Percentiles rank a stretch among this genome's conserved stretches.
phyloP scores from a whole-genome alignment of 2,888 invertebrate species.

The Drosophila robusta region DNA sequence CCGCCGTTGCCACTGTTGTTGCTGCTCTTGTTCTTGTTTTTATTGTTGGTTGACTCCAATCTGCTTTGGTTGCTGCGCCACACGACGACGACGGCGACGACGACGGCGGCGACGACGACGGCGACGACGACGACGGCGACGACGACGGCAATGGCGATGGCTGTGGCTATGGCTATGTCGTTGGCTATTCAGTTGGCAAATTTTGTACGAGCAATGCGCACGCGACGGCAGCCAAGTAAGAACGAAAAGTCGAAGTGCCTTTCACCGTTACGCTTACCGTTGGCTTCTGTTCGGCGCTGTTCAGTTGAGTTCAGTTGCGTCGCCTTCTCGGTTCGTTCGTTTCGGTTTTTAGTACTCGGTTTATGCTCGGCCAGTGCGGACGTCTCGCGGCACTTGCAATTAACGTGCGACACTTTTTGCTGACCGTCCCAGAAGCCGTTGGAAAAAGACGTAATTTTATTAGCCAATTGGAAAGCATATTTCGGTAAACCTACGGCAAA shows the following conservation, averaged over 20 bases:
- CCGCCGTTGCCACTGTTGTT: conserved; percentile 46
- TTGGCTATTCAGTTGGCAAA: conserved; percentile 73
- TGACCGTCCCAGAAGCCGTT: not conserved
- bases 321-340: conserved; percentile 27
- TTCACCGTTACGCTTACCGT: conserved; percentile 59
- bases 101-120: conserved; percentile 41
- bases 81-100: conserved; percentile 65
- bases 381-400: conserved; percentile 25
- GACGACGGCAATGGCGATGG: conserved; percentile 29
- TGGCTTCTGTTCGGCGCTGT: conserved; percentile 40
- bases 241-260: conserved; percentile 68
- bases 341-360: conserved; percentile 59
- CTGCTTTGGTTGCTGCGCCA: conserved; percentile 81
- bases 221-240: conserved; percentile 48
- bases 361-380: conserved; percentile 59
- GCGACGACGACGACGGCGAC: conserved; percentile 34
- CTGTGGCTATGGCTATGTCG: conserved; percentile 29
- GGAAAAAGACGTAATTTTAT: conserved; percentile 58
- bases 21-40: conserved; percentile 71
- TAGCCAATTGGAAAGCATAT: conserved; percentile 3
- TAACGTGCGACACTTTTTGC: not conserved
- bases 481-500: conserved; percentile 34
- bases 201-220: conserved; percentile 63
- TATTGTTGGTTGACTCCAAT: conserved; percentile 82
- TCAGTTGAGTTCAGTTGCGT: conserved; percentile 15